Evolutionary conservation across 1,140 invertebrate genomes (phyloP).

Genomic region (Drosophila santomea): DNA sequence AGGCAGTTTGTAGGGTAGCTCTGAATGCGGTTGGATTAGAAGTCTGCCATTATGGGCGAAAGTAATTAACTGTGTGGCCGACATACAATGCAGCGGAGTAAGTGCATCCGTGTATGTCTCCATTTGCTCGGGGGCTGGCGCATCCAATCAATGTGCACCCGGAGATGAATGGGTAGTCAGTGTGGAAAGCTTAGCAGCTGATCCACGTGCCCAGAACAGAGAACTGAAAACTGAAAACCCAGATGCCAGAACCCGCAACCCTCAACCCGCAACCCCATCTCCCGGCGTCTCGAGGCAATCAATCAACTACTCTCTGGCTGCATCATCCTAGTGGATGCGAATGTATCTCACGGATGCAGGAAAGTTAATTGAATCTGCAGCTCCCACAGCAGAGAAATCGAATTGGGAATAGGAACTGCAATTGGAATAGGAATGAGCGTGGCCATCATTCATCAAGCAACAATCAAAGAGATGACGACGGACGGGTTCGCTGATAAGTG

Average conservation of each 20-base stretch:
- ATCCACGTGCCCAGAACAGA: conserved; percentile 20
- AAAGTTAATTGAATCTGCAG: conserved; percentile 54
- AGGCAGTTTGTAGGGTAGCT: conserved; percentile 1
- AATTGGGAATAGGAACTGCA: conserved; percentile 5
- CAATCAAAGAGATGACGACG: conserved; percentile 67
- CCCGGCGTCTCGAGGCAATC: conserved; percentile 41
- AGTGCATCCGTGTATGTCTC: conserved; percentile 20
- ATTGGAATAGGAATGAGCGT: not conserved
- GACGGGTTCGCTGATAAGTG: conserved; percentile 52
- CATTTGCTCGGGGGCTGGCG: not conserved
- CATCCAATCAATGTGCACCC: conserved; percentile 65
- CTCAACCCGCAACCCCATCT: not conserved
- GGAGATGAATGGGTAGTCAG: conserved; percentile 61
- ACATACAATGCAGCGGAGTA: conserved; percentile 14
- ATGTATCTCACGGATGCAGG: conserved; percentile 44
- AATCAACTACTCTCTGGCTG: conserved; percentile 39
- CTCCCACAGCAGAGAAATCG: conserved; percentile 11
- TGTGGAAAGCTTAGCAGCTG: conserved; percentile 1
- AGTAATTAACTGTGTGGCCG: conserved; percentile 49
- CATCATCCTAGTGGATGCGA: conserved; percentile 23
- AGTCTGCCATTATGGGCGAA: conserved; percentile 18
- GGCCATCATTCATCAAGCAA: conserved; percentile 40
- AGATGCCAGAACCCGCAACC: not conserved
- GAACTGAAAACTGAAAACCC: not conserved
- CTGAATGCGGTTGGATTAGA: no score